Base-by-base conservation (phyloP, 2,888 invertebrate genomes). In the Neuroscelio doddi region DNA sequence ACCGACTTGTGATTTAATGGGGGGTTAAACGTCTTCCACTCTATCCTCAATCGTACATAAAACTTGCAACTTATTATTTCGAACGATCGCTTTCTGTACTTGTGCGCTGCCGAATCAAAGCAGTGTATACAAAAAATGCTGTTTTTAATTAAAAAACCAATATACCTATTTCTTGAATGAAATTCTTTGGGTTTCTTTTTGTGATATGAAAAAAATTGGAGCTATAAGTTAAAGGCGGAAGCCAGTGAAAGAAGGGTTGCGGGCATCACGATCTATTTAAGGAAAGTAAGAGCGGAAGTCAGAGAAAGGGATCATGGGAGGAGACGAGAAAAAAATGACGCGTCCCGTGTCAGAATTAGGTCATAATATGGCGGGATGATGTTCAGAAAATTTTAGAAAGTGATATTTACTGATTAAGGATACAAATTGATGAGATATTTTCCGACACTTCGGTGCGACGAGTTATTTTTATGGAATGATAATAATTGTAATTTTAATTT, bases 401-500 rank as follows among this genome's bases (percentile, higher is more conserved):
- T 21, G n/a, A n/a, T 16, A 4, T 38, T 16, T 16, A 4, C 1
- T 9, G 38, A 30, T 16, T 38, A 38, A 38, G 9, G 15, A 16
- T n/a, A 15, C 8, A 15, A 38, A 7, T 38, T 38, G 5, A 9
- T 32, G 14, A 7, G 16, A 24, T 32, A n/a, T n/a, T n/a, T n/a
- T n/a, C n/a, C n/a, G n/a, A n/a, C n/a, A n/a, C n/a, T n/a, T n/a
- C n/a, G n/a, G n/a, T n/a, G n/a, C n/a, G n/a, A n/a, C n/a, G n/a
- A n/a, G n/a, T n/a, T n/a, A n/a, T n/a, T n/a, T n/a, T n/a, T n/a
- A n/a, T n/a, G n/a, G n/a, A n/a, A n/a, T n/a, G 52, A 53, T 42
- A 46, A 12, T 64, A 58, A 65, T 61, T 65, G 61, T 53, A 55
- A 57, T 38, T 29, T 29, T 30, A 10, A 58, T 64, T 56, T 53